Evolutionary conservation across 92 coral and sea anemone genomes (phyloP).

Genomic region (Palythoa grandiflora): DNA sequence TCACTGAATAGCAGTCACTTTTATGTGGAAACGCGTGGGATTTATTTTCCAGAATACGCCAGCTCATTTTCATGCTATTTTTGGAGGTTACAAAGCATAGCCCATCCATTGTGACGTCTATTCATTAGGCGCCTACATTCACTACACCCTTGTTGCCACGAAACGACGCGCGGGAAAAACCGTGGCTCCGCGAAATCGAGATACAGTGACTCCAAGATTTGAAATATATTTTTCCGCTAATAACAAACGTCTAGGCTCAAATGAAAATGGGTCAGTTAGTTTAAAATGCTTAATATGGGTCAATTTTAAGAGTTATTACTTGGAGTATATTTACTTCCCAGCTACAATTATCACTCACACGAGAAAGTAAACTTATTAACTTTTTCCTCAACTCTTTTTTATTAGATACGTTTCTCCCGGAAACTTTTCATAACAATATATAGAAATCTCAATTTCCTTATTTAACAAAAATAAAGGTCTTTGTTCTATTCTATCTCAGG

Average conservation of each 20-base stretch:
- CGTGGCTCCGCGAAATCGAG: too few relatives aligned
- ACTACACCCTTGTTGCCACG: not conserved
- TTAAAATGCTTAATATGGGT: too few relatives aligned
- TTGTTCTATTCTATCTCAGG: constrained; percentile 28
- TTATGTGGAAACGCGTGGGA: constrained; percentile 46
- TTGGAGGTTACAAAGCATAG: constrained; percentile 34
- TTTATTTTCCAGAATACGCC: constrained; percentile 3
- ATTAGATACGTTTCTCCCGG: constrained; percentile 72
- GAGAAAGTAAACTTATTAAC: not conserved
- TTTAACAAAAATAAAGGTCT: constrained; percentile 48
- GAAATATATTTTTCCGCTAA: too few relatives aligned
- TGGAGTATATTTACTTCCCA: too few relatives aligned
- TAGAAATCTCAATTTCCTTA: constrained; percentile 12
- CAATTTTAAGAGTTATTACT: too few relatives aligned
- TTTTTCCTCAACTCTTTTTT: constrained; percentile 48
- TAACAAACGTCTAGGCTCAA: too few relatives aligned
- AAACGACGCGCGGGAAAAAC: not conserved
- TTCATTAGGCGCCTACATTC: not conserved
- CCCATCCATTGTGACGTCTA: constrained; percentile 28
- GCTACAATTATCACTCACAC: not conserved
- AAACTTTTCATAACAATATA: constrained; percentile 48
- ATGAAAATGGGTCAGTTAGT: too few relatives aligned
- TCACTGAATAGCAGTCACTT: not conserved
- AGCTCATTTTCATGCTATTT: not conserved
- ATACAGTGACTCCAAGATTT: too few relatives aligned